These are phyloP conservation scores for Formica exsecta DNA, from an alignment of 1,140 invertebrate species.

Conservation along the genomic window DNA sequence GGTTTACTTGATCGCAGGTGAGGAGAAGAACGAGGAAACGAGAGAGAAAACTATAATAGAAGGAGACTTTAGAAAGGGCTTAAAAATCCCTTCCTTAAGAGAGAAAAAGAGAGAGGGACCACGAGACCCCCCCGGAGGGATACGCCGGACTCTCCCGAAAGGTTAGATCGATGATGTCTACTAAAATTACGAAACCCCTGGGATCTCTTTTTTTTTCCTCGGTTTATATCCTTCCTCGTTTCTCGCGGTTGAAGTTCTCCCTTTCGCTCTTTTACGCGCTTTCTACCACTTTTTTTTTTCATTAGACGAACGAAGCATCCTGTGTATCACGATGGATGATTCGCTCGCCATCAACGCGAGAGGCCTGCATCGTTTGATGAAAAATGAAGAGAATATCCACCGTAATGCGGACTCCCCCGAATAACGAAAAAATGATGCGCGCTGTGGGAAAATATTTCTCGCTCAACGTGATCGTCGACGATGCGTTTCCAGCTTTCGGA, in stretches of 20 bases:
- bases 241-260: slow-evolving; percentile 65
- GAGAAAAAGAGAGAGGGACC: neutral
- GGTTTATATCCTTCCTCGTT: slow-evolving; percentile 69
- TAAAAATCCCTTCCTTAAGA: slow-evolving; percentile 32
- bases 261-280: slow-evolving; percentile 32
- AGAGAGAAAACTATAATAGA: slow-evolving; percentile 66
- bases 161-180: slow-evolving; percentile 78
- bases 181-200: slow-evolving; percentile 83
- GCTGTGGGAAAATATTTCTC: slow-evolving; percentile 49
- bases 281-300: neutral
- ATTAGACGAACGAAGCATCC: slow-evolving; percentile 50
- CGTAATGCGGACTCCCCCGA: slow-evolving; percentile 36
- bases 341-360: slow-evolving; percentile 55
- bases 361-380: slow-evolving; percentile 59
- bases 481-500: neutral
- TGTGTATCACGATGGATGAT: slow-evolving; percentile 32
- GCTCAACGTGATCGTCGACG: too few species aligned
- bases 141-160: neutral
- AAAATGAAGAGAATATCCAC: slow-evolving; percentile 64
- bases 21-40: slow-evolving; percentile 59
- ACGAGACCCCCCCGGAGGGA: slow-evolving; percentile 69
- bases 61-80: slow-evolving; percentile 78
- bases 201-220: slow-evolving; percentile 77
- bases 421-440: slow-evolving; percentile 11
- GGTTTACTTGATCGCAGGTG: slow-evolving; percentile 44